phyloP scores from a whole-genome alignment of 2,888 invertebrate genomes.

The Rutpela maculata region DNA sequence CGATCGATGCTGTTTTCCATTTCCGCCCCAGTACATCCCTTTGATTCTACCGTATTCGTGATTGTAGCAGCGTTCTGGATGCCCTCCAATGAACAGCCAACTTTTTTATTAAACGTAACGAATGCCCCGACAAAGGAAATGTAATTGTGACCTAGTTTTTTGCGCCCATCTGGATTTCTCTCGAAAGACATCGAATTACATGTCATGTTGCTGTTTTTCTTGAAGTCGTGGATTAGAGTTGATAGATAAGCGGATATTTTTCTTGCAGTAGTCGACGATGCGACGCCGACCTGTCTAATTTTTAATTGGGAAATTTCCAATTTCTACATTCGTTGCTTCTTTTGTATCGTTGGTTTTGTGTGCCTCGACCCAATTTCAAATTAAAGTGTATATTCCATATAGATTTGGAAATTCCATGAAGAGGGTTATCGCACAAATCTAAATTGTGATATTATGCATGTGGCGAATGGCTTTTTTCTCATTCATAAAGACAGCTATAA shows the following conservation, averaged over 20 bases:
- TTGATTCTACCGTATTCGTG: neutral
- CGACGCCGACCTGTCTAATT: neutral
- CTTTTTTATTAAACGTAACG: neutral
- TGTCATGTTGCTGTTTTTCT: slow-evolving; percentile 2
- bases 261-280: no score
- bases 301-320: neutral
- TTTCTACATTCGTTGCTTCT: neutral
- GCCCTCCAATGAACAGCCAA: neutral
- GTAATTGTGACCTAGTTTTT: slow-evolving; percentile 17
- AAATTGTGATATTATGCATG: no score
- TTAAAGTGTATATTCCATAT: no score
- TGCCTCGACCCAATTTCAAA: no score
- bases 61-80: neutral
- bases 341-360: no score
- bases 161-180: neutral
- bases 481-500: no score
- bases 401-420: no score
- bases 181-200: neutral
- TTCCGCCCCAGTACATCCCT: neutral
- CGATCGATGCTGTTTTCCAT: slow-evolving; percentile 9
- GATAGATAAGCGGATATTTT: neutral
- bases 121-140: neutral
- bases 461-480: no score
- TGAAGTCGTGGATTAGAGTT: neutral
- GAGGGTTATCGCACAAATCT: no score